These are phyloP conservation scores for Aelia acuminata DNA, from an alignment of 2,888 invertebrate genomes.

Conservation along the genomic window DNA sequence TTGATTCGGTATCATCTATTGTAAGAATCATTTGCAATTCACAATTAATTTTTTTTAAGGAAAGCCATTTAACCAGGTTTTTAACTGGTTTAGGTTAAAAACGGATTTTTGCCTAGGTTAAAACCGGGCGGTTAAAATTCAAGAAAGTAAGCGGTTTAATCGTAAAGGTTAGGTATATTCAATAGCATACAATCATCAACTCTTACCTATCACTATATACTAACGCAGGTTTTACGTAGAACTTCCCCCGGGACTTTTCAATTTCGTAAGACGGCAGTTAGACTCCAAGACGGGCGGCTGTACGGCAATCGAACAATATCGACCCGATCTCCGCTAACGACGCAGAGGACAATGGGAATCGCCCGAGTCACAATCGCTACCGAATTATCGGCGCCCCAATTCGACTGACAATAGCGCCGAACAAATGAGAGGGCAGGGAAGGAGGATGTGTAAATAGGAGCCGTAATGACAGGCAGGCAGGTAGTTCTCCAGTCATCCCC, in stretches of 20 bases:
- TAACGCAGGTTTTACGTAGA: background rate
- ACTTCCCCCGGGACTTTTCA: background rate
- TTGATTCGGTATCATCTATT: no score
- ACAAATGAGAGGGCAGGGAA: conserved; percentile 37
- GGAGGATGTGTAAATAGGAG: conserved; percentile 34
- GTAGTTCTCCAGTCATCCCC: conserved; percentile 39
- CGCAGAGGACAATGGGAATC: conserved; percentile 42
- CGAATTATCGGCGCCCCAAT: conserved; percentile 56
- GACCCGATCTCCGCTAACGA: conserved; percentile 39
- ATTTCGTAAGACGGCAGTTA: background rate
- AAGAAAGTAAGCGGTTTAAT: no score
- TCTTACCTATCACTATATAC: background rate
- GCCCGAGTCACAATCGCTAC: conserved; percentile 48
- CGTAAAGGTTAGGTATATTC: no score
- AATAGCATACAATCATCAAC: no score
- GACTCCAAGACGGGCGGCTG: background rate
- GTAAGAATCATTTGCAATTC: no score
- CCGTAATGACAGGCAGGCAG: conserved; percentile 23
- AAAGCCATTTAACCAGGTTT: no score
- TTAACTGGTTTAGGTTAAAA: no score
- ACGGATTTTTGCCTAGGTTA: no score
- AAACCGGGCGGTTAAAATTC: no score
- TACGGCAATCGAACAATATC: conserved; percentile 30
- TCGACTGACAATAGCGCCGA: conserved; percentile 41
- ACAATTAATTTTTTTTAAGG: no score